Conservation (phyloP, 2,888 invertebrate genomes). For the Caenorhabditis sp. region DNA sequence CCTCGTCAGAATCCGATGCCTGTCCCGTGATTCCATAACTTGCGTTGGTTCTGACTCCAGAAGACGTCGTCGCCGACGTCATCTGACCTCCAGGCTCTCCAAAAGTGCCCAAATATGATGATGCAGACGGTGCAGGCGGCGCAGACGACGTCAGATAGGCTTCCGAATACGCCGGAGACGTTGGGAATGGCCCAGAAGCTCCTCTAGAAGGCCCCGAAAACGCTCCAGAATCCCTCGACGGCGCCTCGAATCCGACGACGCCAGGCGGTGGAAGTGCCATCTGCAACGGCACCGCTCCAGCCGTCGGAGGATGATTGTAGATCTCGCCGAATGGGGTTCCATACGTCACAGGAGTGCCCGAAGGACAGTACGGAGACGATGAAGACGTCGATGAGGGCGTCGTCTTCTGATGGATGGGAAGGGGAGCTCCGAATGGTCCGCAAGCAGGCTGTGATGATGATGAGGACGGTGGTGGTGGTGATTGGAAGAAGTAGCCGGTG, state of each 20-base stretch:
- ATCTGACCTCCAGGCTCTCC: background rate
- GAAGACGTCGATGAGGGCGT: background rate
- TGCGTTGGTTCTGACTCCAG: background rate
- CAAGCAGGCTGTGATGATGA: too few species aligned
- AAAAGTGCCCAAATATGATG: too few species aligned
- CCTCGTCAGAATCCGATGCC: conserved; percentile 36
- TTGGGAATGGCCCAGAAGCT: too few species aligned
- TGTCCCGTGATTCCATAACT: background rate
- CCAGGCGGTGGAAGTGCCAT: conserved; percentile 36
- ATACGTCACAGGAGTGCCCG: background rate
- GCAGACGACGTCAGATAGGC: background rate
- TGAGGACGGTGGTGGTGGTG: too few species aligned
- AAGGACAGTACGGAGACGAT: background rate
- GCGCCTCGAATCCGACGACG: conserved; percentile 2
- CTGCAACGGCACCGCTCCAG: background rate
- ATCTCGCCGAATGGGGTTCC: background rate
- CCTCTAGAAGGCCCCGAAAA: too few species aligned
- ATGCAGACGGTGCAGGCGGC: background rate
- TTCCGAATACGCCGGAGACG: background rate
- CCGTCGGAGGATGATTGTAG: background rate
- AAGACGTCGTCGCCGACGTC: too few species aligned
- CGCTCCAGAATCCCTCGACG: background rate
- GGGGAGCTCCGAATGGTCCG: too few species aligned
- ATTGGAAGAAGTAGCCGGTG: background rate
- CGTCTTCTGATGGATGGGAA: too few species aligned